These are phyloP conservation scores for Pachycephala philippinensis DNA, from an alignment of 2,113 vertebrate genomes.

Conservation along the genomic window DNA sequence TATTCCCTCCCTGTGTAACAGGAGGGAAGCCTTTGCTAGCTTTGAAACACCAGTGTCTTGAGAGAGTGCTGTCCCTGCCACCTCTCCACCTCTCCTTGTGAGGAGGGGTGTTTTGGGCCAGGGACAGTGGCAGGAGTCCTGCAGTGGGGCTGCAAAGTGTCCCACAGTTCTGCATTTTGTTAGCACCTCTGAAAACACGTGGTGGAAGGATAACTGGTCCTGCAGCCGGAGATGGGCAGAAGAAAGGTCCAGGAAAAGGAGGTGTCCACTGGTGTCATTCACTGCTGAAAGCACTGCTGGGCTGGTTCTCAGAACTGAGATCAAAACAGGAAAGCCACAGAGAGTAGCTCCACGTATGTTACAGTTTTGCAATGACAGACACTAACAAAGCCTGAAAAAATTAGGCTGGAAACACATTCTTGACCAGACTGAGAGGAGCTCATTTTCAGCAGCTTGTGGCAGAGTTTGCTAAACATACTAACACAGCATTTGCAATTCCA, in stretches of 20 bases:
- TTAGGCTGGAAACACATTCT: neutral
- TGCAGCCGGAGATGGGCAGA: neutral
- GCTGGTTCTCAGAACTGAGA: neutral
- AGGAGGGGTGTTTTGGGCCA: neutral
- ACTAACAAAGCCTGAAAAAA: neutral
- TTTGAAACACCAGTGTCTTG: accelerated
- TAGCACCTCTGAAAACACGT: neutral
- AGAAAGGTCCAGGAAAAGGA: neutral
- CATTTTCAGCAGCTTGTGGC: neutral
- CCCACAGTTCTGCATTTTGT: neutral
- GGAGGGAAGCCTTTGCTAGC: neutral
- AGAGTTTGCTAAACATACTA: neutral
- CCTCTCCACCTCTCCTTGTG: accelerated
- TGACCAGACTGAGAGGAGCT: neutral
- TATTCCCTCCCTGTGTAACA: accelerated
- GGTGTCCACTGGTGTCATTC: neutral
- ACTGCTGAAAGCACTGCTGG: neutral
- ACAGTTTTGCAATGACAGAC: neutral
- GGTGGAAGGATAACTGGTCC: neutral
- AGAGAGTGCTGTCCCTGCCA: accelerated
- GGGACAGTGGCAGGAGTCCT: neutral
- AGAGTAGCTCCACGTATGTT: too few species aligned
- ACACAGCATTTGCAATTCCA: neutral
- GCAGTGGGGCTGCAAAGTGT: neutral
- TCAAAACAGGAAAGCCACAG: neutral